Evolutionary conservation across 2,888 invertebrate species (phyloP).

Genomic region (Exocentrus adspersus): DNA sequence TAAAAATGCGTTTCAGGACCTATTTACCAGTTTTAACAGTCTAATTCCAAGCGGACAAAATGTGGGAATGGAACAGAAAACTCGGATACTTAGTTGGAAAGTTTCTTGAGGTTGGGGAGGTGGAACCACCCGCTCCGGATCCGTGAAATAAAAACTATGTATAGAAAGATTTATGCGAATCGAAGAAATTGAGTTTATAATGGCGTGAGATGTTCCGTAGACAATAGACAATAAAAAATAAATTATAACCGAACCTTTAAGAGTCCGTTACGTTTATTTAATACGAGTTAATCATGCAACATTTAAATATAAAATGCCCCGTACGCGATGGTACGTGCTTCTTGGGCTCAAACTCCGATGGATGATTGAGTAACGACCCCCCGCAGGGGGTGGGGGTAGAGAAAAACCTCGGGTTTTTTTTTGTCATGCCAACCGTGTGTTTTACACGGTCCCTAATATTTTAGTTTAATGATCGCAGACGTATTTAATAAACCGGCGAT

Average conservation of each 20-base stretch:
- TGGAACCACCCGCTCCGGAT: slow-evolving; percentile 20
- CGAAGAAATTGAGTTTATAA: slow-evolving; percentile 58
- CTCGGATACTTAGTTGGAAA: background rate
- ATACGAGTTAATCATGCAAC: slow-evolving; percentile 65
- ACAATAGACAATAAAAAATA: slow-evolving; percentile 63
- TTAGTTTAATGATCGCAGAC: slow-evolving; percentile 36
- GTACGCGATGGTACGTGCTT: slow-evolving; percentile 63
- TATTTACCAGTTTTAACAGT: background rate
- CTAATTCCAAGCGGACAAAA: too few relatives aligned
- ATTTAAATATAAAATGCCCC: slow-evolving; percentile 65
- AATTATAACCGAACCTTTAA: slow-evolving; percentile 64
- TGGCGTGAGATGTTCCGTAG: slow-evolving; percentile 62
- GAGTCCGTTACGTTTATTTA: slow-evolving; percentile 64
- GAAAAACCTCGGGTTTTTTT: slow-evolving; percentile 32
- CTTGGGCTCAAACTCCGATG: slow-evolving; percentile 47
- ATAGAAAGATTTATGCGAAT: slow-evolving; percentile 55
- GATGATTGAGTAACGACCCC: slow-evolving; percentile 37
- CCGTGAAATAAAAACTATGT: slow-evolving; percentile 43
- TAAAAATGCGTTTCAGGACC: slow-evolving; percentile 15
- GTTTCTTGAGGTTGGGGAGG: background rate
- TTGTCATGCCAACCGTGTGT: slow-evolving; percentile 37
- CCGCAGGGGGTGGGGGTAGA: too few relatives aligned
- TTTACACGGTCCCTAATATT: slow-evolving; percentile 37
- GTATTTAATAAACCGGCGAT: slow-evolving; percentile 37
- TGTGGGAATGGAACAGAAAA: too few relatives aligned